Conservation (phyloP, 2,113 vertebrate genomes). For the Craseonycteris thonglongyai region DNA sequence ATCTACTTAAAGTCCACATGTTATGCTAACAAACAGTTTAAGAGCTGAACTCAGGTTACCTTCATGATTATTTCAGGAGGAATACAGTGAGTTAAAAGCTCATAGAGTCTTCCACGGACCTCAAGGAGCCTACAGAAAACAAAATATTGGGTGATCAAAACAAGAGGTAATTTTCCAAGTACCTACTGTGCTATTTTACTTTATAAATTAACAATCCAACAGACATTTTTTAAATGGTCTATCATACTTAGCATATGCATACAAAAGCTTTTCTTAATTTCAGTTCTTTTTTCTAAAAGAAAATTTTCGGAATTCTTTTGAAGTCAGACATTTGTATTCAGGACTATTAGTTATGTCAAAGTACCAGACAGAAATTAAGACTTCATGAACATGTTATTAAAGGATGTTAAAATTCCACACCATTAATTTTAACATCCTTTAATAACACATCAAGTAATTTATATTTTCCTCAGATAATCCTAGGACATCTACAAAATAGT, state of each 20-base stretch:
- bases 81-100: constrained; percentile 97
- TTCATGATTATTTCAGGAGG: constrained; percentile 97
- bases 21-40: not conserved
- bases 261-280: not conserved
- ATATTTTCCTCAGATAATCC: not conserved
- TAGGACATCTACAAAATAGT: not conserved
- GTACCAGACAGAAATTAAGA: not conserved
- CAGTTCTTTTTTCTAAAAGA: not conserved
- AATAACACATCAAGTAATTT: not conserved
- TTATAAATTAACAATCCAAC: not conserved
- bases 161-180: not conserved
- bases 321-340: not conserved
- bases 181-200: not conserved
- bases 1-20: not conserved
- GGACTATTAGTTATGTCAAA: not conserved
- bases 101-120: constrained; percentile 93
- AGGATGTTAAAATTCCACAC: not conserved
- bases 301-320: not conserved
- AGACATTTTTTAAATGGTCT: not conserved
- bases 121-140: constrained; percentile 88
- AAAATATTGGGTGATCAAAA: constrained; percentile 33
- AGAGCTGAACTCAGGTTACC: constrained; percentile 76
- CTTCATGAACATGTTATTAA: not conserved
- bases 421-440: not conserved
- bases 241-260: not conserved